Base-by-base conservation (phyloP, 2,113 vertebrate species). In the Brachionichthys hirsutus region DNA sequence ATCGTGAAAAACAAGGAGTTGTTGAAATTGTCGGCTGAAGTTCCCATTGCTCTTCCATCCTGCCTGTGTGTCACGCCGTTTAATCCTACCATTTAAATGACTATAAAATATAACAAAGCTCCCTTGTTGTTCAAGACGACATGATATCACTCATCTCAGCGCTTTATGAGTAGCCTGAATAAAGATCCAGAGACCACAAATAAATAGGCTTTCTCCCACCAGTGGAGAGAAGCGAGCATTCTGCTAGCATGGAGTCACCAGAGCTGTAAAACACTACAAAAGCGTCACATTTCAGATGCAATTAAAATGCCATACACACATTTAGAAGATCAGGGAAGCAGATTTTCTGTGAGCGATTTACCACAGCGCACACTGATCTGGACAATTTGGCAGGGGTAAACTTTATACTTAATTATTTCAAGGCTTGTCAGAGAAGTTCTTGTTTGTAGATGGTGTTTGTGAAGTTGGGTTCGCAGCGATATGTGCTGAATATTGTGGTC, bases 171-270 rank as follows among this genome's bases (percentile, higher is more conserved):
- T 40, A 76, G 66, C 63, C 36, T 74, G 75, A 88, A 75, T 73
- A 74, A 86, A 81, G 78, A 81, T 67, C 67, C 56, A 74, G 63
- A 78, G 66, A 83, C 80, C 81, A 81, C 81, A 80, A 88, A 85
- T 85, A 81, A 84, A 85, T 75, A 83, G 51, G 60, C 57, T 61
- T 69, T 20, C 63, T 73, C 69, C 62, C 56, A 62, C 68, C 57
- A 78, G 58, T 54, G 59, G 43, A 75, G 72, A 47, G 70, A 59
- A 54, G 57, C 36, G 38, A 77, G 62, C 67, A 68, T 72, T 84
- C 70, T 81, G 79, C 62, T 71, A 72, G 63, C 51, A 42, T 69
- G 67, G 73, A 81, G 79, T 85, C 79, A 85, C 82, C 64, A 71
- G 30, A 77, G 77, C 61, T 40, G 71, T 87, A 82, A 87, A 88